These are phyloP conservation scores for Drosophila histrio DNA, from an alignment of 2,888 invertebrate species.

Conservation along the genomic window DNA sequence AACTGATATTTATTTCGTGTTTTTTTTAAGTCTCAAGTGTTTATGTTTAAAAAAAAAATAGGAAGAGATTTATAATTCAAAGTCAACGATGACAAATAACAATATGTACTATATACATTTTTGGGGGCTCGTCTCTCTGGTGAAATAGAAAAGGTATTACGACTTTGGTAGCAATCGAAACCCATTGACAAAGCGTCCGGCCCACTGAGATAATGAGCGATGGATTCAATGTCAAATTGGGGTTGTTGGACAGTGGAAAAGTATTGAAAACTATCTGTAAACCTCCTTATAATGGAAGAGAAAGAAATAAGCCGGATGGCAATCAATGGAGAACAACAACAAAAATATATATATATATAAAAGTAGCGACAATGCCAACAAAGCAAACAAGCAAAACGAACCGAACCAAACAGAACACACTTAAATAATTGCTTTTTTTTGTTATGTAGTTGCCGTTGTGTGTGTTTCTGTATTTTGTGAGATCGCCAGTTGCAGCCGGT, in stretches of 20 bases:
- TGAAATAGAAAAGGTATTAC: slow-evolving; percentile 55
- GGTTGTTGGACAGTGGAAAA: slow-evolving; percentile 38
- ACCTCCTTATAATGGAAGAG: slow-evolving; percentile 23
- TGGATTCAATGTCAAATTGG: slow-evolving; percentile 48
- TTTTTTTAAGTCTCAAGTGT: too few species aligned
- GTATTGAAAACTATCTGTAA: slow-evolving; percentile 5
- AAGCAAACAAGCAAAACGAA: slow-evolving; percentile 20
- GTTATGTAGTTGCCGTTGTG: slow-evolving; percentile 11
- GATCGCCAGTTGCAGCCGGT: slow-evolving; percentile 60
- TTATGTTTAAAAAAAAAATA: too few species aligned
- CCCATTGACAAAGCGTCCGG: neutral
- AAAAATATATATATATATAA: slow-evolving; percentile 10
- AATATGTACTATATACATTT: slow-evolving; percentile 34
- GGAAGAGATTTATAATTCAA: slow-evolving; percentile 38
- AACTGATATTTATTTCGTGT: neutral
- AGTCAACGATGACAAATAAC: slow-evolving; percentile 18
- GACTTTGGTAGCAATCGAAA: slow-evolving; percentile 13
- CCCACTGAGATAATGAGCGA: slow-evolving; percentile 1
- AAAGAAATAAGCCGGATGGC: slow-evolving; percentile 52
- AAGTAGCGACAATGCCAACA: slow-evolving; percentile 21
- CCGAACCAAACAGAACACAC: slow-evolving; percentile 32
- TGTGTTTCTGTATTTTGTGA: slow-evolving; percentile 2
- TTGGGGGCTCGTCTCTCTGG: slow-evolving; percentile 77
- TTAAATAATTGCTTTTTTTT: slow-evolving; percentile 55
- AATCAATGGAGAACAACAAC: slow-evolving; percentile 44